Conservation (phyloP, 1,140 invertebrate genomes). For the Cydia splendana region DNA sequence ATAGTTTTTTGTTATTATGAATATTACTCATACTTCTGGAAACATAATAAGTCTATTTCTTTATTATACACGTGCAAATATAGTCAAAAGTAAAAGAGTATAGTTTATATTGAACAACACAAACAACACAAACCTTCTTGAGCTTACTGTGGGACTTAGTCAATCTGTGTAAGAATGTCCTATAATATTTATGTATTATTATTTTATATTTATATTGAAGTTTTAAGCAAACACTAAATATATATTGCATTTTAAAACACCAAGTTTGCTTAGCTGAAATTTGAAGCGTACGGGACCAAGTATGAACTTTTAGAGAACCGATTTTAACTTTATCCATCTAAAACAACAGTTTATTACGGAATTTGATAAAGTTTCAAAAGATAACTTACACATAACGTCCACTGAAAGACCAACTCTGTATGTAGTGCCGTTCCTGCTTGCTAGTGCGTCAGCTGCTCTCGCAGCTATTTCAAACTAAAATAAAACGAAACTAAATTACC, state of each 20-base stretch:
- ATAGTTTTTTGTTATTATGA: too few species aligned
- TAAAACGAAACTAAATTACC: neutral
- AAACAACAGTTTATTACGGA: neutral
- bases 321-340: neutral
- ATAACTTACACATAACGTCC: slow-evolving; percentile 77
- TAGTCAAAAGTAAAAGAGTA: neutral
- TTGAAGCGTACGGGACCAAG: neutral
- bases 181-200: too few species aligned
- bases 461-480: slow-evolving; percentile 69
- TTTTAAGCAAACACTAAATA: too few species aligned
- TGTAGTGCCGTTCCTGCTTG: slow-evolving; percentile 63
- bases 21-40: too few species aligned
- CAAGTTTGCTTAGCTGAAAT: neutral
- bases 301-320: neutral
- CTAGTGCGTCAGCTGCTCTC: slow-evolving; percentile 64
- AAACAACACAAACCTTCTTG: too few species aligned
- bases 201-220: too few species aligned
- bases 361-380: slow-evolving; percentile 13
- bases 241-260: too few species aligned
- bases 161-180: too few species aligned
- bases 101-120: too few species aligned
- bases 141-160: too few species aligned
- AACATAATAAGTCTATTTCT: too few species aligned
- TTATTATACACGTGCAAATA: neutral
- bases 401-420: slow-evolving; percentile 78